These are phyloP conservation scores for Drusus annulatus DNA, from an alignment of 1,140 invertebrate species.

Conservation along the genomic window DNA sequence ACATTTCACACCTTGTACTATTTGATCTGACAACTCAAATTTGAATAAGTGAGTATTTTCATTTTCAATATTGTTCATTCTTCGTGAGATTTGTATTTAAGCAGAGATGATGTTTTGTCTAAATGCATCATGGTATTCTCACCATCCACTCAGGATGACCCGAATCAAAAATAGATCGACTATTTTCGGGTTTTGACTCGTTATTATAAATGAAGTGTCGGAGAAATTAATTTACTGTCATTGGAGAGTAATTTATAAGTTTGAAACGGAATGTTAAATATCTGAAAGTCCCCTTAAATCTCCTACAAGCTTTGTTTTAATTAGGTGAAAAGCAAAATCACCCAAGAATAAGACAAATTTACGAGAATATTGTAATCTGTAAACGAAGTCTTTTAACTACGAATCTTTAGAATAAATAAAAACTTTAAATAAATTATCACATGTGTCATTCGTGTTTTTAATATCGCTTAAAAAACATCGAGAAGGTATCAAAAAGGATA, in stretches of 20 bases:
- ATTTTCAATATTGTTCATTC: slow-evolving; percentile 11
- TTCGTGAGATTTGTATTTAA: neutral
- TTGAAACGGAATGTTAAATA: too few relatives aligned
- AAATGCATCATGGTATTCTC: slow-evolving; percentile 27
- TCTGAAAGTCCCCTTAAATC: too few relatives aligned
- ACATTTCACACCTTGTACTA: slow-evolving; percentile 53
- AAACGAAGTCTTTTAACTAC: too few relatives aligned
- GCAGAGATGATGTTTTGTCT: slow-evolving; percentile 20
- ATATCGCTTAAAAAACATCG: too few relatives aligned
- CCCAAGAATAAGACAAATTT: too few relatives aligned
- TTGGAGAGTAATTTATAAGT: neutral
- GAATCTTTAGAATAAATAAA: too few relatives aligned
- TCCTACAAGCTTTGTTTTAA: too few relatives aligned
- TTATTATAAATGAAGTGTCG: slow-evolving; percentile 35
- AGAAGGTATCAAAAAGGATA: too few relatives aligned
- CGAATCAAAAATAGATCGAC: slow-evolving; percentile 24
- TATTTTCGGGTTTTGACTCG: slow-evolving; percentile 21
- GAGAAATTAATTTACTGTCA: slow-evolving; percentile 33
- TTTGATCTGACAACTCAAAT: slow-evolving; percentile 42
- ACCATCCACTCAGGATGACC: slow-evolving; percentile 29
- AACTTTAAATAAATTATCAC: too few relatives aligned
- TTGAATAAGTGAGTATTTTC: slow-evolving; percentile 31
- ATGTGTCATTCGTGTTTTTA: too few relatives aligned
- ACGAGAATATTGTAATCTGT: too few relatives aligned
- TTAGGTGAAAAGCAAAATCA: too few relatives aligned